A percentile compares a stretch with the other conserved stretches of the same genome.
Conservation (phyloP, 1,140 invertebrate genomes). For the Archegozetes longisetosus region DNA sequence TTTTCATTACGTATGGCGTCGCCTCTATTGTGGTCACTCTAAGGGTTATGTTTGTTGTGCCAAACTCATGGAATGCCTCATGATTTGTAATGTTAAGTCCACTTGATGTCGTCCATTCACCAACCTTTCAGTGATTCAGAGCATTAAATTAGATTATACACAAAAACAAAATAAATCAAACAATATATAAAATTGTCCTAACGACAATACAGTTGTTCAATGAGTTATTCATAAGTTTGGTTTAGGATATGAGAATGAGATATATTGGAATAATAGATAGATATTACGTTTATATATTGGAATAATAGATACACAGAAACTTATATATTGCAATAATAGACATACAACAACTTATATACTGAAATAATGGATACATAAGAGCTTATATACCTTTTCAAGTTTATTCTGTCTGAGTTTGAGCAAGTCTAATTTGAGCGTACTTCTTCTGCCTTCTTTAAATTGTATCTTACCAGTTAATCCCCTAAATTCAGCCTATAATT, state of each 20-base stretch:
- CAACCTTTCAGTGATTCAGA: conserved; percentile 13
- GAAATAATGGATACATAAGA: background rate
- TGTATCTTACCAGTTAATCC: conserved; percentile 74
- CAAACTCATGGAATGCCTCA: conserved; percentile 17
- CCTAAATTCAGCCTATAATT: conserved; percentile 47
- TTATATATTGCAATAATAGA: background rate
- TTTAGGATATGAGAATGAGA: background rate
- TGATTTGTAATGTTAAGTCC: conserved; percentile 13
- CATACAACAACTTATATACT: background rate
- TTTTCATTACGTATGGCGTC: background rate
- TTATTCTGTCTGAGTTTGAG: conserved; percentile 58
- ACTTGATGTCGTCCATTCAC: conserved; percentile 14
- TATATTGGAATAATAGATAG: background rate
- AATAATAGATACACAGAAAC: background rate
- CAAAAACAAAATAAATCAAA: too few relatives aligned
- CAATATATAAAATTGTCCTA: too few relatives aligned
- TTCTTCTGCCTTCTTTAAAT: conserved; percentile 64
- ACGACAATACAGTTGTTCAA: too few relatives aligned
- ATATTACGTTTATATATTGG: background rate
- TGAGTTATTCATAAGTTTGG: too few relatives aligned
- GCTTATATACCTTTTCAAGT: conserved; percentile 41
- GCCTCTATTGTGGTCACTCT: conserved; percentile 13
- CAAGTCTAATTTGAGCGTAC: conserved; percentile 66
- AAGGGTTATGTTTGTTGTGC: conserved; percentile 16
- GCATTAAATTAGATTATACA: too few relatives aligned